Conservation (phyloP, 2,113 vertebrate genomes). For the Gopherus evgoodei region DNA sequence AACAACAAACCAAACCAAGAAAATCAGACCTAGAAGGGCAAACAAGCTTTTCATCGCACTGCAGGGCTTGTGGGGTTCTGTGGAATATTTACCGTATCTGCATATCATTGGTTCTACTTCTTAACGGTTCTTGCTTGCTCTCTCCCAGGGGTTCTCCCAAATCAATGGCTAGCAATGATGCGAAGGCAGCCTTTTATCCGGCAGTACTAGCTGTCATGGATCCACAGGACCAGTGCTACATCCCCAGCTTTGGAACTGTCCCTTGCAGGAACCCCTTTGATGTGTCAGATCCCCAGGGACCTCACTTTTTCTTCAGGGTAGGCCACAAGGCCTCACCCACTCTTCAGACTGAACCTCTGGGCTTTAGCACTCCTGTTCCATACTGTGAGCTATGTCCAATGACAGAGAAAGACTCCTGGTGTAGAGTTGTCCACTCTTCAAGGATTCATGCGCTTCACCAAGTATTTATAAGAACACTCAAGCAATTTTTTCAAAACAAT, state of each 20-base stretch:
- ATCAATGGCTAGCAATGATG: conserved; percentile 4
- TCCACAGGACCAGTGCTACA: not conserved
- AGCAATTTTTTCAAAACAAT: not conserved
- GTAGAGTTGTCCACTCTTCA: not conserved
- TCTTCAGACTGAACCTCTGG: not conserved
- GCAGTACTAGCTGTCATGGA: not conserved
- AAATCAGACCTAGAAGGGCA: conserved; percentile 40
- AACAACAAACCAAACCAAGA: conserved; percentile 24
- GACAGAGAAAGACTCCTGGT: not conserved
- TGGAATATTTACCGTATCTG: not conserved
- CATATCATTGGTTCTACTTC: not conserved
- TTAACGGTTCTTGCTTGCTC: not conserved
- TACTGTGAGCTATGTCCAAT: no score
- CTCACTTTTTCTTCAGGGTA: not conserved
- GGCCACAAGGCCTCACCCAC: not conserved
- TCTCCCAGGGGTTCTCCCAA: conserved; percentile 31
- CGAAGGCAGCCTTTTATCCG: conserved; percentile 16
- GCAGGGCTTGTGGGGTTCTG: not conserved
- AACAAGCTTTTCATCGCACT: not conserved
- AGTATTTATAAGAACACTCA: not conserved
- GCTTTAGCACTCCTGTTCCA: not conserved
- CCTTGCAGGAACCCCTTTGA: not conserved
- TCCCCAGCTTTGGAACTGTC: not conserved
- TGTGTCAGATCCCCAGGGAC: not conserved
- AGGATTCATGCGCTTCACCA: not conserved